These are phyloP conservation scores for Meteorus cinctellus DNA, from an alignment of 2,888 invertebrate genomes.

Conservation along the genomic window DNA sequence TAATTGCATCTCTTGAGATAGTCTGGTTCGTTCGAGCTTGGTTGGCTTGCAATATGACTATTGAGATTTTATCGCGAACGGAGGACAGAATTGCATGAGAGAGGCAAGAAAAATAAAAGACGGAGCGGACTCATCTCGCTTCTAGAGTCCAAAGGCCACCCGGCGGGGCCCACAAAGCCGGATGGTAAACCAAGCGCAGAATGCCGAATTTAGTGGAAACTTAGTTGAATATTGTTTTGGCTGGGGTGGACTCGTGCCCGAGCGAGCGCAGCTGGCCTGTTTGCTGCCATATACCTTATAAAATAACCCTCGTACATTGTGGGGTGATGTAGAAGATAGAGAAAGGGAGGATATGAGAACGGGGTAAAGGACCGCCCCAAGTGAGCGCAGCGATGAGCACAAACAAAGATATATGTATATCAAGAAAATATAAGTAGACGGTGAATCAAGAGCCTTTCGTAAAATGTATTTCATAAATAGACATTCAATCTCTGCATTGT, in stretches of 20 bases:
- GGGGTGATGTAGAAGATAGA: constrained; percentile 20
- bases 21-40: background rate
- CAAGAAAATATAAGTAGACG: constrained; percentile 38
- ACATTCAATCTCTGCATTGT: background rate
- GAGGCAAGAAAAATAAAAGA: constrained; percentile 8
- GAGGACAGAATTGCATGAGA: background rate
- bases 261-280: constrained; percentile 59
- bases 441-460: constrained; percentile 54
- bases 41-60: constrained; percentile 8
- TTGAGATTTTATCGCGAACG: constrained; percentile 30
- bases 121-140: constrained; percentile 18
- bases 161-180: constrained; percentile 37
- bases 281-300: constrained; percentile 53
- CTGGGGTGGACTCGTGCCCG: constrained; percentile 59
- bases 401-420: constrained; percentile 45
- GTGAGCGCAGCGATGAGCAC: constrained; percentile 34
- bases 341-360: constrained; percentile 15
- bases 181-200: constrained; percentile 50
- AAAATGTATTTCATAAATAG: constrained; percentile 57
- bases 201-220: constrained; percentile 67
- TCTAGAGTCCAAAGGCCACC: constrained; percentile 35
- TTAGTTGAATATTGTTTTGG: constrained; percentile 69
- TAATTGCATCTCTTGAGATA: background rate
- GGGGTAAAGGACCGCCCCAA: constrained; percentile 14
- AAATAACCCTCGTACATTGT: constrained; percentile 40